These are phyloP conservation scores for Cephalopholis sonnerati DNA, from an alignment of 2,113 vertebrate species.

Conservation along the genomic window DNA sequence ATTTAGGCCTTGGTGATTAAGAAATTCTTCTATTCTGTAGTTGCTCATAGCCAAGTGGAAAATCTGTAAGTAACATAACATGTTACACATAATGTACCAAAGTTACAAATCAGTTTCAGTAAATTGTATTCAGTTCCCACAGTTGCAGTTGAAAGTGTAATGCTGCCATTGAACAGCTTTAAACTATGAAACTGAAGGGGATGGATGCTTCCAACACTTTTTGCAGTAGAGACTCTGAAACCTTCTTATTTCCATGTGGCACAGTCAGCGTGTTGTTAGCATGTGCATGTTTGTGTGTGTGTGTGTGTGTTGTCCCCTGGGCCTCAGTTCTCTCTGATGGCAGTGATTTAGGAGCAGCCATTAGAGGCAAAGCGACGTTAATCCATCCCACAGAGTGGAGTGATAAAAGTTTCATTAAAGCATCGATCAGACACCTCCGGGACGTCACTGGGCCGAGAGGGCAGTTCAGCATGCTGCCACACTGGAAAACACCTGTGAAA, in stretches of 20 bases:
- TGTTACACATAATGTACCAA: neutral
- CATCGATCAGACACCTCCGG: constrained; percentile 55
- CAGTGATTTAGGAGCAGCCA: constrained; percentile 71
- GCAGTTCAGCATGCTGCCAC: neutral
- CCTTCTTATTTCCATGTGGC: neutral
- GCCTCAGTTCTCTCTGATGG: constrained; percentile 30
- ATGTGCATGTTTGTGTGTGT: neutral
- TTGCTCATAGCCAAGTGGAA: neutral
- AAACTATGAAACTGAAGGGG: neutral
- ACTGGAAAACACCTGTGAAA: neutral
- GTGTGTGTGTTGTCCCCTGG: constrained; percentile 18
- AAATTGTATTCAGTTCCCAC: neutral
- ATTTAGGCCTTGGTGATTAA: too few species aligned
- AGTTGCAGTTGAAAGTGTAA: neutral
- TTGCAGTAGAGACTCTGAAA: neutral
- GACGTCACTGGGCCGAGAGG: neutral
- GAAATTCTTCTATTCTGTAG: too few species aligned
- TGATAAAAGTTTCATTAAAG: constrained; percentile 76
- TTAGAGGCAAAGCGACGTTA: constrained; percentile 69
- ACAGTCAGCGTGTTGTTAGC: neutral
- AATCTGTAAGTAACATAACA: neutral
- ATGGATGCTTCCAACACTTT: neutral
- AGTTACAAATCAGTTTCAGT: neutral
- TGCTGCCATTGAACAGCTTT: neutral
- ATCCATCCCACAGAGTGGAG: constrained; percentile 58